Percentiles rank a stretch among this genome's conserved stretches.
These are phyloP conservation scores for Echinops telfairi DNA, from an alignment of 2,113 vertebrate genomes.

Conservation along the genomic window DNA sequence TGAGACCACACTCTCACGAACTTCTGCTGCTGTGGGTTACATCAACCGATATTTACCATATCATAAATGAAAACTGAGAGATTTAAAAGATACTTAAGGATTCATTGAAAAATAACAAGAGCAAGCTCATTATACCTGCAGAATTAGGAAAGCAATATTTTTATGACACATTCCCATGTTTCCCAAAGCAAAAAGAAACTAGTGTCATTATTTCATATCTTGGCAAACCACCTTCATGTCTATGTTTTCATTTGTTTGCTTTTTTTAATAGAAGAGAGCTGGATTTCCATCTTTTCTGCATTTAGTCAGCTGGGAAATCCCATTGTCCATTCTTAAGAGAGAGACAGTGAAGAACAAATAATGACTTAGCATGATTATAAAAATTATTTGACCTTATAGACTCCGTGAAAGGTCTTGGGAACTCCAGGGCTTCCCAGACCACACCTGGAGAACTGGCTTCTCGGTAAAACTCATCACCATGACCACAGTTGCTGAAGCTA, in stretches of 20 bases:
- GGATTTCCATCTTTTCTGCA: background rate
- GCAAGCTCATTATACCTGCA: background rate
- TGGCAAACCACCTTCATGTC: background rate
- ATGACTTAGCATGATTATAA: background rate
- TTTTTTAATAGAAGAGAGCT: background rate
- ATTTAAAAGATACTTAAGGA: background rate
- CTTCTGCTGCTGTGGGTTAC: background rate
- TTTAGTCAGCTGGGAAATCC: background rate
- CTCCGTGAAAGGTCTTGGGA: background rate
- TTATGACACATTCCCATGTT: background rate
- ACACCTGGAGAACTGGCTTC: background rate
- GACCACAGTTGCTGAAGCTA: no score
- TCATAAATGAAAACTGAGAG: slow-evolving; percentile 28
- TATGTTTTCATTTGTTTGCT: background rate
- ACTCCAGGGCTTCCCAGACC: background rate
- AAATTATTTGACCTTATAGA: background rate
- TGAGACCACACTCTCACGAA: background rate
- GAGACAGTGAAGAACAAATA: background rate
- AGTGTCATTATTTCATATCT: slow-evolving; percentile 18
- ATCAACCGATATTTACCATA: background rate
- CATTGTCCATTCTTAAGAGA: background rate
- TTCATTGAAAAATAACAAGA: slow-evolving; percentile 16
- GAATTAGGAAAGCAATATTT: background rate
- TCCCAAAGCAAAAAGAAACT: background rate
- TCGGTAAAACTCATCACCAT: background rate